A percentile compares a stretch with the other conserved stretches of the same genome.
These are phyloP conservation scores for Dufourea novaeangliae DNA, from an alignment of 1,140 invertebrate genomes.

Conservation along the genomic window DNA sequence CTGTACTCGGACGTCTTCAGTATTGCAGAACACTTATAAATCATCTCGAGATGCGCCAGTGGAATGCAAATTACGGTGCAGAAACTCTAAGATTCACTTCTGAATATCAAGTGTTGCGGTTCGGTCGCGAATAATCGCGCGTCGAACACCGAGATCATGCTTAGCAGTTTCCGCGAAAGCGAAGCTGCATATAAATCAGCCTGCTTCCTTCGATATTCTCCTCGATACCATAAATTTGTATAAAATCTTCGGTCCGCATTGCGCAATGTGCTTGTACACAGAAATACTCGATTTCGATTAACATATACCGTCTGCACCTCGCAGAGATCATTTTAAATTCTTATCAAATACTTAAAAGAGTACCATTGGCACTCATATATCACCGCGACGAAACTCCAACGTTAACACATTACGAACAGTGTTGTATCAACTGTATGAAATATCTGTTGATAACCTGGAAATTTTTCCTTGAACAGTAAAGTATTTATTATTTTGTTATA, in stretches of 20 bases:
- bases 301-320: not conserved
- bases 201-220: slow-evolving; percentile 36
- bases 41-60: slow-evolving; percentile 17
- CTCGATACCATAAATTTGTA: slow-evolving; percentile 30
- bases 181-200: slow-evolving; percentile 37
- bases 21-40: slow-evolving; percentile 25
- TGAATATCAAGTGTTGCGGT: slow-evolving; percentile 44
- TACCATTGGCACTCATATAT: too few relatives aligned
- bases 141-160: slow-evolving; percentile 29
- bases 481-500: too few relatives aligned
- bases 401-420: too few relatives aligned
- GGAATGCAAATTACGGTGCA: slow-evolving; percentile 33
- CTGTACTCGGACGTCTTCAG: not conserved
- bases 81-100: slow-evolving; percentile 32
- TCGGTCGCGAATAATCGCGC: slow-evolving; percentile 37
- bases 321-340: too few relatives aligned
- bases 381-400: too few relatives aligned
- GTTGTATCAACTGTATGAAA: too few relatives aligned
- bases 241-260: not conserved
- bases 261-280: not conserved
- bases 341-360: too few relatives aligned
- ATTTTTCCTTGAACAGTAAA: too few relatives aligned
- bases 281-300: not conserved
- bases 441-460: too few relatives aligned
- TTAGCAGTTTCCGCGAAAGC: slow-evolving; percentile 39